Evolutionary conservation across 2,888 invertebrate species (phyloP), one percentile per base, ranked within the genome.

Genomic region (Sphinx pinastri): DNA sequence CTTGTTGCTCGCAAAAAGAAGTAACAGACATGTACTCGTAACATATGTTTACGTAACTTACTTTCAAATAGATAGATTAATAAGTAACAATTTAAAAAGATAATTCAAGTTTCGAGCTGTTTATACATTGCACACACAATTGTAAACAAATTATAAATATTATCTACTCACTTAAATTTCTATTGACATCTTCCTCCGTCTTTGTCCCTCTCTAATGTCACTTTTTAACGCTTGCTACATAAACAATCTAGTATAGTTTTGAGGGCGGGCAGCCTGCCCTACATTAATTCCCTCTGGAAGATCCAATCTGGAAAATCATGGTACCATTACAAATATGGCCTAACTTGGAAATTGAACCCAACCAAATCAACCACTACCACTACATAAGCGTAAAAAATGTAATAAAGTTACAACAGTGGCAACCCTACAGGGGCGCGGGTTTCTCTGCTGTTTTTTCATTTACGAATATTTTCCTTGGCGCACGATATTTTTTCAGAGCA

Each of bases 391-490:
- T 25, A 11, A 68, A 55, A 45, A 19, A 2, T 8, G n/a, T n/a
- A 55, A 11, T 11, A 13, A 11, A 16, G 16, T 38, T 38, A 59
- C 59, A 67, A 71, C 10, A 12, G 73, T 68, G 81, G 52, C 90
- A 91, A 14, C 93, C 93, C 93, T 92, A 77, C 55, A 13, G 73
- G 80, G 78, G 78, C 81, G 84, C 79, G 79, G 85, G 77, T 77
- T 82, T 81, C 76, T 76, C 84, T 94, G 94, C 93, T 94, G 88
- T 93, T 93, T 93, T 94, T 94, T 93, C 94, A 94, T 94, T 93
- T 93, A 88, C 88, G 92, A 91, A 94, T 94, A 93, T 93, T 94
- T 94, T 94, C 88, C 91, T 93, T 92, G 85, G 91, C 89, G 82
- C 87, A 82, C 90, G 91, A 90, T 94, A 93, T 94, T 93, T 94